phyloP scores from a whole-genome alignment of 2,113 vertebrate genomes.

The Fulica atra region DNA sequence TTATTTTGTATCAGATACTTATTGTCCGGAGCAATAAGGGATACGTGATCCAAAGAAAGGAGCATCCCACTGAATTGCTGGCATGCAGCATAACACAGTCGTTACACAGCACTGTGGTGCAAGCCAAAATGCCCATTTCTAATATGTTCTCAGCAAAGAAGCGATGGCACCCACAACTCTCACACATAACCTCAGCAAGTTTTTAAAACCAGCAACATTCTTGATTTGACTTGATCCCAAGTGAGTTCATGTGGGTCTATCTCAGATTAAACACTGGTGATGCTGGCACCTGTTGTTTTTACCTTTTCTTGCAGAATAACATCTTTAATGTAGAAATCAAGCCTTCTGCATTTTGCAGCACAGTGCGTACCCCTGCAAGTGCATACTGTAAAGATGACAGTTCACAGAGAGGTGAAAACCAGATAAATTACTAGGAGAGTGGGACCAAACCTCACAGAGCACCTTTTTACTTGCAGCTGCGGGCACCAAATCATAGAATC shows the following conservation, averaged over 20 bases:
- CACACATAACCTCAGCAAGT: neutral
- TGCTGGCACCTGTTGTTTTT: neutral
- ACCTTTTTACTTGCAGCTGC: neutral
- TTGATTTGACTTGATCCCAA: neutral
- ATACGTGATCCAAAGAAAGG: constrained; percentile 54
- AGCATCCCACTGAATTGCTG: constrained; percentile 55
- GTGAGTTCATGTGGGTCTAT: neutral
- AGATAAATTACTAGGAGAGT: neutral
- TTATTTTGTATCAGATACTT: constrained; percentile 75
- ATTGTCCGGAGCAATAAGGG: constrained; percentile 65
- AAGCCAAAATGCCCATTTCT: constrained; percentile 41
- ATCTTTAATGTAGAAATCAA: neutral
- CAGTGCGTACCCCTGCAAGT: neutral
- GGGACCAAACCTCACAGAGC: neutral
- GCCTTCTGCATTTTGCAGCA: neutral
- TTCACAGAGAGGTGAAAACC: constrained; percentile 4
- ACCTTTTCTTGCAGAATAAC: neutral
- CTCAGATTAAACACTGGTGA: neutral
- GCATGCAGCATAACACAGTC: constrained; percentile 33
- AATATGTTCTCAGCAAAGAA: constrained; percentile 36
- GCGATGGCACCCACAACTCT: neutral
- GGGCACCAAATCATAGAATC: neutral
- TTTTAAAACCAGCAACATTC: constrained; percentile 15
- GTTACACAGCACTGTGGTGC: neutral
- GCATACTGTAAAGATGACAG: neutral